Evolutionary conservation across 35 echinoderm and acorn worm species (phyloP).

Genomic region (Strongylocentrotus purpuratus): DNA sequence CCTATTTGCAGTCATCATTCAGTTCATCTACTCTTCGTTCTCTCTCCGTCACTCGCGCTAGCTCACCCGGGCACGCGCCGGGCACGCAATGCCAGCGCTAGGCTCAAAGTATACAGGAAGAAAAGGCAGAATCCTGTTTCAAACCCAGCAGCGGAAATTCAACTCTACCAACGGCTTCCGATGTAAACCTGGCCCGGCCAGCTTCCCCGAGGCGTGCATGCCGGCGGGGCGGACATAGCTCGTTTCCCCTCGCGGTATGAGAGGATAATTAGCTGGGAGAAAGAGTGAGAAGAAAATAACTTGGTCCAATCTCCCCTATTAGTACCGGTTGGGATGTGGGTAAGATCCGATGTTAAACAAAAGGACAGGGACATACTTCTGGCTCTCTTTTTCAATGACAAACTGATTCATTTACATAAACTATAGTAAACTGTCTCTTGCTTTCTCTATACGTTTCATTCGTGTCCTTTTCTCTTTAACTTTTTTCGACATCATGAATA

Average conservation of each 20-base stretch:
- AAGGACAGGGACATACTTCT: not conserved
- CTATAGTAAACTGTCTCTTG: too few species aligned
- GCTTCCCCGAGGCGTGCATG: conserved; percentile 15
- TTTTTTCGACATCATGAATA: too few species aligned
- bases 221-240: conserved; percentile 31
- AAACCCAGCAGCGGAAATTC: conserved; percentile 10
- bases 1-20: not conserved
- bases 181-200: conserved; percentile 1
- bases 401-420: not conserved
- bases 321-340: conserved; percentile 27
- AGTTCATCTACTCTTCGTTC: not conserved
- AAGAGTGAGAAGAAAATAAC: not conserved
- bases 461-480: too few species aligned
- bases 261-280: not conserved
- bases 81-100: not conserved
- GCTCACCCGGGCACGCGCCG: not conserved
- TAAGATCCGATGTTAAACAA: conserved; percentile 2
- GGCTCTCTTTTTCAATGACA: not conserved
- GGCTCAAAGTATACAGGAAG: not conserved
- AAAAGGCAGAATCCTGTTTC: not conserved
- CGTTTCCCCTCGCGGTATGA: conserved; percentile 32
- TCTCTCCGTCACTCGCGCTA: not conserved
- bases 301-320: not conserved
- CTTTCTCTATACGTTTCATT: too few species aligned
- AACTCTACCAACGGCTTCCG: conserved; percentile 38